Base-by-base conservation (phyloP, 2,888 invertebrate genomes). In the Polia nebulosa region DNA sequence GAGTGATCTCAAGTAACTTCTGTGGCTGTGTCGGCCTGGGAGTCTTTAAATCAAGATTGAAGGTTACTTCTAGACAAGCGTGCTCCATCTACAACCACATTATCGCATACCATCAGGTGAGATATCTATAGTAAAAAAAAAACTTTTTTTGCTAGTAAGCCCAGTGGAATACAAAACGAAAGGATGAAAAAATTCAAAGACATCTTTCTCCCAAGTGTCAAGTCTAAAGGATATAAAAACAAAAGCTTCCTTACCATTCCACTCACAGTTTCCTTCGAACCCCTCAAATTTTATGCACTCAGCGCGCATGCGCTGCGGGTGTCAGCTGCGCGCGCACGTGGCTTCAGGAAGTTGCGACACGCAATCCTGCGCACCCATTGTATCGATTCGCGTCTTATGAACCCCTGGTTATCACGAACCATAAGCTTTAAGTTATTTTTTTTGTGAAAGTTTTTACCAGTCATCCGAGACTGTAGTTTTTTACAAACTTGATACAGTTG, bases 271-370 rank as follows among this genome's bases (percentile, higher is more conserved):
- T 74, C 76, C 71, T 66, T 66, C 15, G 39, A 60, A 72, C 64
- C 76, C 77, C 49, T 70, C 41, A 47, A 78, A 57, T 15, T 51
- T 44, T 52, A 80, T 58, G 53, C 63, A 57, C 59, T 61, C 58
- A 65, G 36, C 57, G 80, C 77, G 84, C 82, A 82, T 83, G 82
- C 87, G 89, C 91, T 91, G 92, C 92, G 93, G 93, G 93, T 88
- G 92, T 90, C 92, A 92, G 92, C 92, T 92, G 92, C 89, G 83
- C 83, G 85, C 88, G 88, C 90, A 90, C 87, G 88, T 87, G 91
- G 87, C 88, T 64, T 79, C 76, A 83, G 88, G 87, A 89, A 87
- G 87, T 85, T 56, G 60, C 78, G 74, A 75, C 86, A 86, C 84
- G 89, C 85, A 85, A 83, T 87, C 87, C 78, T 84, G 87, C 84